These are phyloP conservation scores for Diorhabda elongata DNA, from an alignment of 1,140 invertebrate species.

Conservation along the genomic window DNA sequence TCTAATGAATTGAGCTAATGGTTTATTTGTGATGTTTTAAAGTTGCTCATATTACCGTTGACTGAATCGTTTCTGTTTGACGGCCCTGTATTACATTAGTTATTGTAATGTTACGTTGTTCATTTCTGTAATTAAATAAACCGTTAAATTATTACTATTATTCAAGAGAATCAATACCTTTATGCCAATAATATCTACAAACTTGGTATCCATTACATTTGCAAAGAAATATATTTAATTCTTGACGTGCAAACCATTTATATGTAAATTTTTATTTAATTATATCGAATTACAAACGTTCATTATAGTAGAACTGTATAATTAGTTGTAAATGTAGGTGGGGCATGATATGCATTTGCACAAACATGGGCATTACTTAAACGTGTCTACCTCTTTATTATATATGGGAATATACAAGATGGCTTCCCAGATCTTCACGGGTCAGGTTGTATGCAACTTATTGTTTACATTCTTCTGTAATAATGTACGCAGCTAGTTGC, in stretches of 20 bases:
- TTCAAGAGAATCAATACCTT: too few relatives aligned
- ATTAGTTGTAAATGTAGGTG: background rate
- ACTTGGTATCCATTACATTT: too few relatives aligned
- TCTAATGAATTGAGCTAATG: too few relatives aligned
- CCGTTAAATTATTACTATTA: too few relatives aligned
- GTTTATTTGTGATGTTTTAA: too few relatives aligned
- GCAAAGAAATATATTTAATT: background rate
- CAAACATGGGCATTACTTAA: background rate
- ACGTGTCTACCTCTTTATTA: background rate
- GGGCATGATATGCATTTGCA: slow-evolving; percentile 1
- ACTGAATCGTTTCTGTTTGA: too few relatives aligned
- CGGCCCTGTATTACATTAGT: too few relatives aligned
- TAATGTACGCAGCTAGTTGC: background rate
- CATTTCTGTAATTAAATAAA: too few relatives aligned
- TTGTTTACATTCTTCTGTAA: background rate
- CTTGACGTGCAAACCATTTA: background rate
- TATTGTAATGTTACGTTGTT: too few relatives aligned
- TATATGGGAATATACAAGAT: slow-evolving; percentile 2
- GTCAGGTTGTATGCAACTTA: background rate
- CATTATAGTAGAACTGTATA: background rate
- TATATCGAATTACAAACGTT: slow-evolving; percentile 2
- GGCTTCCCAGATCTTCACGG: background rate
- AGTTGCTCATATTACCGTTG: too few relatives aligned
- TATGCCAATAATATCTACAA: too few relatives aligned
- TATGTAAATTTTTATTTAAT: background rate